phyloP scores from a whole-genome alignment of 1,140 invertebrate genomes.

The Cydia splendana region DNA sequence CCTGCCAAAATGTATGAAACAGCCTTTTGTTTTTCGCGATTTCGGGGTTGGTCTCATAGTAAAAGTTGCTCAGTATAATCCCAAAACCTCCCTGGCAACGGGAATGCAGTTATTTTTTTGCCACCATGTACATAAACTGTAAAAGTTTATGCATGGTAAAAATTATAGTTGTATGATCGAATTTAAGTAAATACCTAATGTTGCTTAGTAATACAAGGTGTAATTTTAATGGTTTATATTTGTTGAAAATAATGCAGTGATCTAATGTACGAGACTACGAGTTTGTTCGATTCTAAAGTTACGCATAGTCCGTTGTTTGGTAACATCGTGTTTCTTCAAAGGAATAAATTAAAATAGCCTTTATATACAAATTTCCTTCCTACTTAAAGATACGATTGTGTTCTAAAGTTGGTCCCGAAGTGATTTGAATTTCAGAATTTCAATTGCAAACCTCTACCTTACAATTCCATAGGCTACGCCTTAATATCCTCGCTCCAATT shows the following conservation, averaged over 20 bases:
- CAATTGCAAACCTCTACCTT: conserved; percentile 52
- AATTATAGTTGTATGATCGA: too few relatives aligned
- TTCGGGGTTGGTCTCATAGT: too few relatives aligned
- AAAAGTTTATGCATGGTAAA: too few relatives aligned
- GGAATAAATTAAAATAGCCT: conserved; percentile 67
- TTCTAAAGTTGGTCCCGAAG: conserved; percentile 67
- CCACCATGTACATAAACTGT: not conserved
- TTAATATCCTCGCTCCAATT: conserved; percentile 31
- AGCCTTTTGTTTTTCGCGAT: too few relatives aligned
- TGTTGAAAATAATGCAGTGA: not conserved
- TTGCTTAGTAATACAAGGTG: too few relatives aligned
- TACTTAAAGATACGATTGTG: conserved; percentile 62
- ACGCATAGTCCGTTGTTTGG: conserved; percentile 17
- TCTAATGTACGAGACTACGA: not conserved
- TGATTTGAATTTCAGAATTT: conserved; percentile 76
- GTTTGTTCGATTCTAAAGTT: conserved; percentile 6
- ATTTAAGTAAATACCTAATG: too few relatives aligned
- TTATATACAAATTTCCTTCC: conserved; percentile 66
- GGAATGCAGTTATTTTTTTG: too few relatives aligned
- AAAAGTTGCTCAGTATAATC: too few relatives aligned
- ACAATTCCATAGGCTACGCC: conserved; percentile 41
- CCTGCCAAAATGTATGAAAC: too few relatives aligned
- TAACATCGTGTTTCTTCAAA: conserved; percentile 37
- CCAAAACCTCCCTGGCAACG: too few relatives aligned
- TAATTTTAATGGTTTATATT: not conserved